Evolutionary conservation across 2,888 invertebrate species (phyloP), one percentile per base, ranked within the genome.

Genomic region (Drosophila atroscutellata): DNA sequence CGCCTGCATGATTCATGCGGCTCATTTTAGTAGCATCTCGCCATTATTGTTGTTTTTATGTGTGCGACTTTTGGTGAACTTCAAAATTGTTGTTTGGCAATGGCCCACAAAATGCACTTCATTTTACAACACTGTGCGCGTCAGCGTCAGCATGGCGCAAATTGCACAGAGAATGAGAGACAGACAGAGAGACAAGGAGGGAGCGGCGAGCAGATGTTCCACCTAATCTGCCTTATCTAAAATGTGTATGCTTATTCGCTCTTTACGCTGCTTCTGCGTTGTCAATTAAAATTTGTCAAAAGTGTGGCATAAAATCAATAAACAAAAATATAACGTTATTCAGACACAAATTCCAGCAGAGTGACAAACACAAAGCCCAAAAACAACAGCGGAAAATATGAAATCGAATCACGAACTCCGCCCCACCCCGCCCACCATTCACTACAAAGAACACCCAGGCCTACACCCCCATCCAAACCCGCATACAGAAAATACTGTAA

Each of bases 31-130:
- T 42, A 64, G 24, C 58, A 56, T 67, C 55, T 56, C 15, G 39
- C 58, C 32, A 37, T 55, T 56, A 50, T 37, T 55, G 18, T 47
- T 49, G 9, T 26, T 45, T 45, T 45, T 24, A 24, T 49, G 26
- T 24, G 54, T 54, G 18, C 36, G 36, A 37, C n/a, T 77, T 76
- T 51, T 28, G 54, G 42, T 84, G 72, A 86, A 85, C 80, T 80
- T 79, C 66, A 79, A 74, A 74, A 66, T 71, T 62, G 75, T 75
- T 75, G 87, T 72, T 83, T 79, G 77, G 77, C 83, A 84, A 68
- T 83, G 83, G 70, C 60, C 67, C 51, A 65, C 30, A 63, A 37
- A 77, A 36, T 28, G 11, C 9, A 50, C 51, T 51, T 32, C 60
- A 65, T 47, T 79, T 75, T 65, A 18, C 75, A 79, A 71, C 80